Evolutionary conservation across 2,113 vertebrate genomes (phyloP), one percentile per base, ranked within the genome.

Genomic region (Pomatostomus ruficeps): DNA sequence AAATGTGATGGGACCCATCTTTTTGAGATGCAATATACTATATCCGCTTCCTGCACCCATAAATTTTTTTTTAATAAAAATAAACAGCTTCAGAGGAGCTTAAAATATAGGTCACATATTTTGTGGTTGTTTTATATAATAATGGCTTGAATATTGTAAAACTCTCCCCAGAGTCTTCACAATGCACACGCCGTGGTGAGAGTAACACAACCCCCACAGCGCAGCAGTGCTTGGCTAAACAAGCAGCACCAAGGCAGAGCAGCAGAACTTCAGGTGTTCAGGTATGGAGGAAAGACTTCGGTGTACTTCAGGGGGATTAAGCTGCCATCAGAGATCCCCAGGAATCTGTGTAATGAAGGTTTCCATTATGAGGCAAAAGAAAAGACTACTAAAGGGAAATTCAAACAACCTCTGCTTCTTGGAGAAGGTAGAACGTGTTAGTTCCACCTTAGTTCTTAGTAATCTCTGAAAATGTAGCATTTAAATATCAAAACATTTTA

Each of bases 381-480:
- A 40, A 73, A 18, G 33, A 77, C n/a, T 29, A 20, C 40, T 62
- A 18, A 48, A 68, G 20, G 16, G 40, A 38, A 89, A 87, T 9
- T 23, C 46, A 49, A 93, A 84, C 12, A 55, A 63, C 24, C 59
- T 57, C 19, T 40, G 19, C 61, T 58, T 36, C 51, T 70, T 70
- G 25, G 22, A 87, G 31, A 70, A 75, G 12, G 49, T 4, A 66
- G n/a, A 76, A 79, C 0, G 0, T 14, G 9, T 52, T 65, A 35
- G n/a, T 29, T 38, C 36, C 36, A 36, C 36, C 36, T 51, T 42
- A 49, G 31, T 42, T 49, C 36, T 43, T 36, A 58, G 19, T 45
- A 17, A 62, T 77, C 36, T 58, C 67, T 74, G 28, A 42, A 62
- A 81, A 86, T 0, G 4, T 2, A 54, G 3, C 14, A 57, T 18